A percentile compares a stretch with the other conserved stretches of the same genome.
Evolutionary conservation across 2,113 vertebrate species (phyloP).

Genomic region (Acanthisitta chloris): DNA sequence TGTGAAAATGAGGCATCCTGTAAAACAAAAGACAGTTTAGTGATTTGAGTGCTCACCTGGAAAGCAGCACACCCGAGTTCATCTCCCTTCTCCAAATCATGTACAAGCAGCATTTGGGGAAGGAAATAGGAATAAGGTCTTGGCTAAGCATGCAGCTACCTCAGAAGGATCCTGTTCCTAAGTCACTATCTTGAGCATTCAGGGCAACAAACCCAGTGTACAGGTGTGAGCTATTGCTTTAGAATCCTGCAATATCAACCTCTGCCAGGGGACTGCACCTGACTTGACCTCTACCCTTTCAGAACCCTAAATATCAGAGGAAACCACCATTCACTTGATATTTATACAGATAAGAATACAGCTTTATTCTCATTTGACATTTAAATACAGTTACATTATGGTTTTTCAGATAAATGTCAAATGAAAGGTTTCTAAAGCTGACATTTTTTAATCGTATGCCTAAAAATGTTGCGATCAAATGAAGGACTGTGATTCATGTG

Average conservation of each 20-base stretch:
- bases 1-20: background rate
- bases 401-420: conserved; percentile 69
- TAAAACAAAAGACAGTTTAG: background rate
- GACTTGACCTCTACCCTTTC: conserved; percentile 33
- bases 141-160: background rate
- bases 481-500: conserved; percentile 40
- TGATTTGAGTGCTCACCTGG: background rate
- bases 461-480: conserved; percentile 47
- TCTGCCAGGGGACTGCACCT: background rate
- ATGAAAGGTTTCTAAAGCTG: conserved; percentile 62
- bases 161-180: background rate
- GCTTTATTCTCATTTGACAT: conserved; percentile 65
- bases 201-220: background rate
- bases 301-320: conserved; percentile 48
- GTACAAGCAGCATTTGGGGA: background rate
- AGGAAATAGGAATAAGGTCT: background rate
- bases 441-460: conserved; percentile 62
- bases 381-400: conserved; percentile 60
- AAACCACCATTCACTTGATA: conserved; percentile 39
- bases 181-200: background rate
- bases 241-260: background rate
- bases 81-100: background rate
- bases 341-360: conserved; percentile 58
- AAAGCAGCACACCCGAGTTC: background rate
- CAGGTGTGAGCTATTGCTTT: background rate